These are phyloP conservation scores for Halocynthia roretzi DNA, from an alignment of 23 tunicate genomes.

Conservation along the genomic window DNA sequence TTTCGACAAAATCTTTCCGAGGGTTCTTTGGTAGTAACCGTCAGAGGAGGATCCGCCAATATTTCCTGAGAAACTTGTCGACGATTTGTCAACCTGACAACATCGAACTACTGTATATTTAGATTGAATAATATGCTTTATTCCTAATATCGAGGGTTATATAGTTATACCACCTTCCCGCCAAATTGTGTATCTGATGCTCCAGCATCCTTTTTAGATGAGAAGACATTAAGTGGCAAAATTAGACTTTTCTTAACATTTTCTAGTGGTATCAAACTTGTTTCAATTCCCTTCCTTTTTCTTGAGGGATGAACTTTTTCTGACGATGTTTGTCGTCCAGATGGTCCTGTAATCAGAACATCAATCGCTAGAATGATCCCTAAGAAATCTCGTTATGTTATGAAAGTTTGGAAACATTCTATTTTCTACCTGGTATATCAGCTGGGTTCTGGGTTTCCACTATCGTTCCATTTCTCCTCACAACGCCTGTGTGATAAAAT, in stretches of 20 bases:
- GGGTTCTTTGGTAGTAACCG: constrained; percentile 5
- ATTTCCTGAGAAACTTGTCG: background rate
- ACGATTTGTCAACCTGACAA: constrained; percentile 8
- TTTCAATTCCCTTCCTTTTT: background rate
- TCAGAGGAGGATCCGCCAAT: background rate
- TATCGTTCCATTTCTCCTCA: too few species aligned
- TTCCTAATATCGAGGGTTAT: background rate
- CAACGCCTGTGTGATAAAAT: too few species aligned
- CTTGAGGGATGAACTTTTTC: background rate
- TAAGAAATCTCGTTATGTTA: too few species aligned
- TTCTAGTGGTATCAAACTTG: background rate
- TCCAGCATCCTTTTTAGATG: background rate
- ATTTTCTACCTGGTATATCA: too few species aligned
- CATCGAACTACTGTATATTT: background rate
- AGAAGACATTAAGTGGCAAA: background rate
- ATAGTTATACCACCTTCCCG: background rate
- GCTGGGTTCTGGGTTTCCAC: too few species aligned
- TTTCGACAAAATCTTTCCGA: background rate
- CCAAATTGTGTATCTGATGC: background rate
- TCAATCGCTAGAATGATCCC: background rate
- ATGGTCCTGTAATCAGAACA: constrained; percentile 6
- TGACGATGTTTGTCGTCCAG: background rate
- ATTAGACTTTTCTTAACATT: background rate
- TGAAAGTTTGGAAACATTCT: background rate
- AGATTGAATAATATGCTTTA: background rate